phyloP scores from a whole-genome alignment of 2,113 vertebrate species.

The Nestor notabilis region DNA sequence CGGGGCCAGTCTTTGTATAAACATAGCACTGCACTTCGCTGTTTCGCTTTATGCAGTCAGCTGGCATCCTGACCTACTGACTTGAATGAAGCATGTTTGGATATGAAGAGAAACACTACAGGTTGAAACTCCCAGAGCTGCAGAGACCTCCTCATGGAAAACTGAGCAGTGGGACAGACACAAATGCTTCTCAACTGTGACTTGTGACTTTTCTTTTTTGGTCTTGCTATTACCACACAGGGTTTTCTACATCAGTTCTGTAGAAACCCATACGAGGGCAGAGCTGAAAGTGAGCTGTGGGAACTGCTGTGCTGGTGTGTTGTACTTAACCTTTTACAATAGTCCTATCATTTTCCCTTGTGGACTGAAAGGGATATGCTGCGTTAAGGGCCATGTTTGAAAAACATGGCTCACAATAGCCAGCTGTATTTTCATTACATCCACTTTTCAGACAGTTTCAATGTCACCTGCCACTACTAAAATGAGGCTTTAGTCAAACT shows the following conservation, averaged over 20 bases:
- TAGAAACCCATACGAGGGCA: not conserved
- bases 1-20: not conserved
- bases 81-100: not conserved
- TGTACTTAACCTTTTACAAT: not conserved
- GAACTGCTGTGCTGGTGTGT: not conserved
- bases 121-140: not conserved
- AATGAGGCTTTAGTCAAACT: not conserved
- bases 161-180: not conserved
- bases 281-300: not conserved
- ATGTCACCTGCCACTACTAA: not conserved
- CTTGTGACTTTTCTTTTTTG: not conserved
- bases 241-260: not conserved
- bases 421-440: not conserved
- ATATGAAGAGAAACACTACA: not conserved
- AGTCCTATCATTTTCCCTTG: not conserved
- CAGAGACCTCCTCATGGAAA: not conserved
- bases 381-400: not conserved
- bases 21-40: not conserved
- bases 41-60: not conserved
- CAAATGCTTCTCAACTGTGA: not conserved
- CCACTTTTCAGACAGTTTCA: not conserved
- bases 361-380: conserved; percentile 30
- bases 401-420: not conserved
- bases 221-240: not conserved
- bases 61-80: accelerated